Base-by-base conservation (phyloP, 2,888 invertebrate species). In the Dryomyza anilis region DNA sequence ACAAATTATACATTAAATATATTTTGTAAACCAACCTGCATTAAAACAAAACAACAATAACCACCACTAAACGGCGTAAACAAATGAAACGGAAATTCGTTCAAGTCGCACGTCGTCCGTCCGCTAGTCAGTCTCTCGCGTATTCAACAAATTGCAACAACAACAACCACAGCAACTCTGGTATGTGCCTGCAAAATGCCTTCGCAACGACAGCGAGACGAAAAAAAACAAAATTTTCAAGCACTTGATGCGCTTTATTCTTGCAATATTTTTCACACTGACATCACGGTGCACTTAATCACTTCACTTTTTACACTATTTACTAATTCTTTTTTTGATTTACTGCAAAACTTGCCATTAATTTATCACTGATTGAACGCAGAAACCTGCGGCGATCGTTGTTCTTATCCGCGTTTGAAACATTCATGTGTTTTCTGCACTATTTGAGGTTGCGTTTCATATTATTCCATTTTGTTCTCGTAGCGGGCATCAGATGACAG, bases 351-450 rank as follows among this genome's bases (percentile, higher is more conserved):
- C n/a, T n/a, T n/a, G n/a, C n/a, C n/a, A n/a, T n/a, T n/a, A n/a
- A n/a, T n/a, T n/a, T n/a, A n/a, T n/a, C n/a, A n/a, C n/a, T n/a
- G n/a, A n/a, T n/a, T n/a, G n/a, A n/a, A n/a, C n/a, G n/a, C n/a
- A n/a, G n/a, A n/a, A n/a, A n/a, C n/a, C n/a, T 53, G 52, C 61
- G 55, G 16, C n/a, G 52, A n/a, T 25, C 8, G 23, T 33, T 16
- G n/a, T 12, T 25, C 6, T 3, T 25, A 25, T 7, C 23, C 30
- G n/a, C 43, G 43, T 43, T n/a, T 59, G 46, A 5, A 52, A 39
- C 36, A n/a, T 52, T 21, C 19, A 43, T 29, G 27, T 21, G 25
- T 61, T 19, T 52, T 61, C 21, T 61, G 61, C 43, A 43, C 21
- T 30, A 27, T 39, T 61, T 52, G 12, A n/a, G 27, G 36, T 50